phyloP scores from a whole-genome alignment of 2,797 vertebrate species.

The Hirundo rustica region DNA sequence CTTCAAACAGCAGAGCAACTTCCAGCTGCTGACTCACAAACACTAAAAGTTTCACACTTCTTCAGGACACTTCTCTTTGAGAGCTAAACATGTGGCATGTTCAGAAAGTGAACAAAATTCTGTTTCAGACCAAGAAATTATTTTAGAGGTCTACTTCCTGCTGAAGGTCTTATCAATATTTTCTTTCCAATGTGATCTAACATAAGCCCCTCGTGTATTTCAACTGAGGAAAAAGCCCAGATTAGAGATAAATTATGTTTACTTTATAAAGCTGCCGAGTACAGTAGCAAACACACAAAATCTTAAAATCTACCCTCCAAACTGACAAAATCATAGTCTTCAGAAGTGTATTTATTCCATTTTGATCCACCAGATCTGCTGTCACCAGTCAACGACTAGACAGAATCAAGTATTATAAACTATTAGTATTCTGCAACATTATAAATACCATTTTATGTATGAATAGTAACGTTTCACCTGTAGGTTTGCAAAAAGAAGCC shows the following conservation, averaged over 20 bases:
- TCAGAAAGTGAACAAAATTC: not conserved
- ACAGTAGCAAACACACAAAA: not conserved
- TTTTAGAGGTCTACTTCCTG: not conserved
- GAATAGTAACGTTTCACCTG: not conserved
- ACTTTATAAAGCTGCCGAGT: not conserved
- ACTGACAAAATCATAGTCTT: not conserved
- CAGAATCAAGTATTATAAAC: not conserved
- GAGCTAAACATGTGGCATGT: not conserved
- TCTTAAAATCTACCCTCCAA: not conserved
- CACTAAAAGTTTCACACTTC: not conserved
- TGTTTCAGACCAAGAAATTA: not conserved
- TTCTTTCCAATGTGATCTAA: not conserved
- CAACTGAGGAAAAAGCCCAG: not conserved
- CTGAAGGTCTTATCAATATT: not conserved
- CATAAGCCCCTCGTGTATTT: not conserved
- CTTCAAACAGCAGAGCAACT: not conserved
- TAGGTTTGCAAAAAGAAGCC: not conserved
- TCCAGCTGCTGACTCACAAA: not conserved
- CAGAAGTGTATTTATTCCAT: not conserved
- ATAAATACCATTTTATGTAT: not conserved
- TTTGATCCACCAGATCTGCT: not conserved
- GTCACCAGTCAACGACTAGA: not conserved
- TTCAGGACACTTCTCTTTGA: not conserved
- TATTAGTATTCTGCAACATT: not conserved
- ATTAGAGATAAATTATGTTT: not conserved